These are phyloP conservation scores for Actenoides hombroni DNA, from an alignment of 2,113 vertebrate genomes.

Conservation along the genomic window DNA sequence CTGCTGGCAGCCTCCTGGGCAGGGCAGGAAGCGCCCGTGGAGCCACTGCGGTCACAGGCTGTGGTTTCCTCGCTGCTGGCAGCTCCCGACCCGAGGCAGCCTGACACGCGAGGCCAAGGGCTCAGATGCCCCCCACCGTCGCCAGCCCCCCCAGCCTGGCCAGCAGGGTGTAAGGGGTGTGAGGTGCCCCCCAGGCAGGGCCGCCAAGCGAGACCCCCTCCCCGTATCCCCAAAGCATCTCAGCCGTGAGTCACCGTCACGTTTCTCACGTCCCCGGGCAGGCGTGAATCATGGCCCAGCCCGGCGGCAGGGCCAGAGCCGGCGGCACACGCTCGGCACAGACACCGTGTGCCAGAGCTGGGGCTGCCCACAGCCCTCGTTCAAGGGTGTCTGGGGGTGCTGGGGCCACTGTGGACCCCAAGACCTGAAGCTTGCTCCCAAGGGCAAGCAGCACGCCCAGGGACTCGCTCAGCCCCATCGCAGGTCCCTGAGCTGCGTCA, in stretches of 20 bases:
- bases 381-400: not conserved
- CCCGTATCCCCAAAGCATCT: not conserved
- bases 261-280: conserved; percentile 62
- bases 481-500: rapidly evolving
- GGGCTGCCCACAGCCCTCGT: not conserved
- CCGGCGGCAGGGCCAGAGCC: not conserved
- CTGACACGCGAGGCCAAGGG: conserved; percentile 47
- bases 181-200: not conserved
- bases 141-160: not conserved
- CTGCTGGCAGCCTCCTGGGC: not conserved
- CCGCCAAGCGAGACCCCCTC: not conserved
- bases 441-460: rapidly evolving
- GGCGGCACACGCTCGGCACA: not conserved
- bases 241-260: conserved; percentile 60
- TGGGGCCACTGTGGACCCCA: rapidly evolving
- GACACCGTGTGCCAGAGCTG: not conserved
- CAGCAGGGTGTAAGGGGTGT: not conserved
- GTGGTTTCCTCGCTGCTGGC: conserved; percentile 61
- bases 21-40: conserved; percentile 58
- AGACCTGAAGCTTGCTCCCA: not conserved
- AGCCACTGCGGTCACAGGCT: conserved; percentile 56
- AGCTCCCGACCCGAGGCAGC: not conserved
- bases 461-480: not conserved
- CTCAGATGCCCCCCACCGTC: not conserved
- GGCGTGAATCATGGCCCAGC: conserved; percentile 54